These are phyloP conservation scores for Gallinago media DNA, from an alignment of 2,113 vertebrate genomes.

Conservation along the genomic window DNA sequence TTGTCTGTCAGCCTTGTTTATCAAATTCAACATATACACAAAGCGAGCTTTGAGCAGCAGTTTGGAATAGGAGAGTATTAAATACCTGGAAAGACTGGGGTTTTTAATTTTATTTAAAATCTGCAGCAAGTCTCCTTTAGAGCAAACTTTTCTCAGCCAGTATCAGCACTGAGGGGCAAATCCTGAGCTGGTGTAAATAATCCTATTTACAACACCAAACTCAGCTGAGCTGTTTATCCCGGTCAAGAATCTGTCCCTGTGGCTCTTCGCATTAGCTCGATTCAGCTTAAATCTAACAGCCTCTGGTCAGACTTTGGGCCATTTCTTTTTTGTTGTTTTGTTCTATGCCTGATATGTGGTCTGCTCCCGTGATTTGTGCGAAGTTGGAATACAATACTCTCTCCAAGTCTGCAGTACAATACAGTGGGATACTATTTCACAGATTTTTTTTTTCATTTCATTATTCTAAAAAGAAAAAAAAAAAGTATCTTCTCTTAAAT, in stretches of 20 bases:
- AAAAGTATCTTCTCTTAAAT: background rate
- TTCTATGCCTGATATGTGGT: background rate
- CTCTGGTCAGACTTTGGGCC: background rate
- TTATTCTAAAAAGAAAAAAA: background rate
- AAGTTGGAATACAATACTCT: background rate
- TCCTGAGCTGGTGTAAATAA: background rate
- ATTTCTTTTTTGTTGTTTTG: background rate
- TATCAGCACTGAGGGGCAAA: background rate
- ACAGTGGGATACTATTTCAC: background rate
- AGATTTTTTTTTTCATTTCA: background rate
- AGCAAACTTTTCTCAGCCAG: background rate
- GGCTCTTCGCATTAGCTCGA: background rate
- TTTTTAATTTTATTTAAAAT: background rate
- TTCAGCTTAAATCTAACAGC: background rate
- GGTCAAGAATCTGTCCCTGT: background rate
- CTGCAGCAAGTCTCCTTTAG: background rate
- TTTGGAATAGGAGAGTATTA: background rate
- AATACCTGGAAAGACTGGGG: background rate
- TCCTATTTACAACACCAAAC: background rate
- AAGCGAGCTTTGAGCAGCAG: background rate
- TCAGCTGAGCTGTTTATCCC: background rate
- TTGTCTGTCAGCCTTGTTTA: background rate
- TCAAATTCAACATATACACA: background rate
- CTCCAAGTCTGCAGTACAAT: background rate
- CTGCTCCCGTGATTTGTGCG: background rate